These are phyloP conservation scores for Meta bourneti DNA, from an alignment of 2,888 invertebrate species.

Conservation along the genomic window DNA sequence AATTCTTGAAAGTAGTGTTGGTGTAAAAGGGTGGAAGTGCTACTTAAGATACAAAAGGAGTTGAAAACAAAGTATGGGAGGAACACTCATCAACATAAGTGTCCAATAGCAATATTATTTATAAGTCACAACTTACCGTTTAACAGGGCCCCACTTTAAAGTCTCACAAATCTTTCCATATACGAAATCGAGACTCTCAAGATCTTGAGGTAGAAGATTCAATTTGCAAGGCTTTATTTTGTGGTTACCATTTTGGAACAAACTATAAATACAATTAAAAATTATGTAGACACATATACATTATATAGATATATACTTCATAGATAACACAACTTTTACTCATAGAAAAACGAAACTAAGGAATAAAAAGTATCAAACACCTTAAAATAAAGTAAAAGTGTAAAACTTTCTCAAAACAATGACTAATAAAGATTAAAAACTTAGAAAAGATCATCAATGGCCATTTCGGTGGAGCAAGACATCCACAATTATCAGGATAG, in stretches of 20 bases:
- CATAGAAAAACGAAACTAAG: too few relatives aligned
- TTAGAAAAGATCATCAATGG: too few relatives aligned
- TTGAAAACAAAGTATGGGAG: too few relatives aligned
- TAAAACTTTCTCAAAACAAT: too few relatives aligned
- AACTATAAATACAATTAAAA: conserved; percentile 21
- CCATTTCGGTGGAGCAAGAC: too few relatives aligned
- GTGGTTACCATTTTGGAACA: conserved; percentile 57
- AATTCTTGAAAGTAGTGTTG: not conserved
- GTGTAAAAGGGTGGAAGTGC: not conserved
- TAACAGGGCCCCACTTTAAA: conserved; percentile 54
- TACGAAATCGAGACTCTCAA: conserved; percentile 40
- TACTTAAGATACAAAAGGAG: not conserved
- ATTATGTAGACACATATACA: not conserved
- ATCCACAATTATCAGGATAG: too few relatives aligned
- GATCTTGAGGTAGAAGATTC: conserved; percentile 26
- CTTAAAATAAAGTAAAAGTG: too few relatives aligned
- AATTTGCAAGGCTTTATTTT: conserved; percentile 51
- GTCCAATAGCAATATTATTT: not conserved
- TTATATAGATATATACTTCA: not conserved
- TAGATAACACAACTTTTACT: not conserved
- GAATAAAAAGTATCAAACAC: too few relatives aligned
- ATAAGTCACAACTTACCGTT: conserved; percentile 34
- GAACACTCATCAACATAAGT: too few relatives aligned
- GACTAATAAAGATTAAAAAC: too few relatives aligned
- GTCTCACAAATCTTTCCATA: conserved; percentile 52